phyloP scores from a whole-genome alignment of 2,797 vertebrate species.

The Silurus aristotelis region DNA sequence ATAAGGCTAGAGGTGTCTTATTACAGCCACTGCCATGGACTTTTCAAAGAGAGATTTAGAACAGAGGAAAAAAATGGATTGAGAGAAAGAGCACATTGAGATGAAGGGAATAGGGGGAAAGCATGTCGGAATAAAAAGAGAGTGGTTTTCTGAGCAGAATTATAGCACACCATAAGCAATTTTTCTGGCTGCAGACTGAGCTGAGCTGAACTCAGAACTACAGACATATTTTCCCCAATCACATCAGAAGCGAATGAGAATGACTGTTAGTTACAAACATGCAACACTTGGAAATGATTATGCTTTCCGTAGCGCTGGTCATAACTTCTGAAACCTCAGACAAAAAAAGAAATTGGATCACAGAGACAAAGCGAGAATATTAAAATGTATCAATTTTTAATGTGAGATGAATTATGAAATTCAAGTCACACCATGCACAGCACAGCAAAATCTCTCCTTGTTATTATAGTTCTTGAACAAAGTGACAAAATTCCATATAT shows the following conservation, averaged over 20 bases:
- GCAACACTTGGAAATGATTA: too few species aligned
- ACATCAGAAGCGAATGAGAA: not conserved
- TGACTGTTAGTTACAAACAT: constrained; percentile 7
- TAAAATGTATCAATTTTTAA: constrained; percentile 51
- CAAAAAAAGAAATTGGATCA: constrained; percentile 38
- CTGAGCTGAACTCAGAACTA: not conserved
- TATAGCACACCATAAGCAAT: constrained; percentile 19
- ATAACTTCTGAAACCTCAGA: constrained; percentile 24
- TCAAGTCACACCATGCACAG: constrained; percentile 20
- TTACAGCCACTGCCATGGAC: constrained; percentile 5
- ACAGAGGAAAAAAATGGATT: constrained; percentile 7
- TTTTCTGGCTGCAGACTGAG: not conserved
- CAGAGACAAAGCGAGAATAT: constrained; percentile 34
- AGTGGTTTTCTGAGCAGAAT: constrained; percentile 16
- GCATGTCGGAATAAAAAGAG: not conserved
- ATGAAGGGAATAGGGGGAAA: not conserved
- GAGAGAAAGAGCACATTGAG: not conserved
- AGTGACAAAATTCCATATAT: not conserved
- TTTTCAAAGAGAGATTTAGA: not conserved
- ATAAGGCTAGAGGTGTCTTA: constrained; percentile 10
- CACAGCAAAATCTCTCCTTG: constrained; percentile 11
- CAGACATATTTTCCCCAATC: not conserved
- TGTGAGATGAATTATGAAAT: constrained; percentile 47
- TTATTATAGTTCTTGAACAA: not conserved
- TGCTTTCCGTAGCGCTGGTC: too few species aligned